Percentiles rank a stretch among this genome's conserved stretches.
phyloP scores from a whole-genome alignment of 2,888 invertebrate genomes.

The Meloe dianella region DNA sequence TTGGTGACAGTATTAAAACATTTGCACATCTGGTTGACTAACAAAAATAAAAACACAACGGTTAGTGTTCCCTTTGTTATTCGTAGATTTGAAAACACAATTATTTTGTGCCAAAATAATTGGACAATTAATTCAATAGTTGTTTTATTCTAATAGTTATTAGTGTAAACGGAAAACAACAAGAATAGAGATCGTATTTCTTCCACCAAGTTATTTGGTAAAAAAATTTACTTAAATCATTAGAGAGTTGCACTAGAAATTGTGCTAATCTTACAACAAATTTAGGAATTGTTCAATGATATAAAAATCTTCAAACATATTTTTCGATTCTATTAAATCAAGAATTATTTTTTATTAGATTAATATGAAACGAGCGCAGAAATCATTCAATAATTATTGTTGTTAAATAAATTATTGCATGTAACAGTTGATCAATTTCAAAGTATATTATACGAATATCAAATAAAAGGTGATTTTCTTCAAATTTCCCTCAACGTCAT shows the following conservation, averaged over 20 bases:
- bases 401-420: conserved; percentile 2
- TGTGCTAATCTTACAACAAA: background rate
- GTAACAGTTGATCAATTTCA: conserved; percentile 3
- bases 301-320: background rate
- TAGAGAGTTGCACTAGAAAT: too few species aligned
- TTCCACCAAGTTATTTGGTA: background rate
- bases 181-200: background rate
- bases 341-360: background rate
- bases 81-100: too few species aligned
- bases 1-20: background rate
- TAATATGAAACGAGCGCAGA: conserved; percentile 1
- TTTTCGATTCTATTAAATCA: background rate
- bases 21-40: background rate
- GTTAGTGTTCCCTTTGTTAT: background rate
- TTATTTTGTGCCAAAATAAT: background rate
- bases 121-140: too few species aligned
- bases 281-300: background rate
- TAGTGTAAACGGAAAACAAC: background rate
- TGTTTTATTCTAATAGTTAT: background rate
- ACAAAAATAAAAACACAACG: background rate
- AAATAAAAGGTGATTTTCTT: background rate
- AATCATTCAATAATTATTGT: conserved; percentile 7
- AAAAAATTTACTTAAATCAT: too few species aligned
- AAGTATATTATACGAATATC: background rate
- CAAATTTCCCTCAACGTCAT: background rate